Evolutionary conservation across 2,113 vertebrate species (phyloP), one percentile per base, ranked within the genome.

Genomic region (Crotalus horridus): DNA sequence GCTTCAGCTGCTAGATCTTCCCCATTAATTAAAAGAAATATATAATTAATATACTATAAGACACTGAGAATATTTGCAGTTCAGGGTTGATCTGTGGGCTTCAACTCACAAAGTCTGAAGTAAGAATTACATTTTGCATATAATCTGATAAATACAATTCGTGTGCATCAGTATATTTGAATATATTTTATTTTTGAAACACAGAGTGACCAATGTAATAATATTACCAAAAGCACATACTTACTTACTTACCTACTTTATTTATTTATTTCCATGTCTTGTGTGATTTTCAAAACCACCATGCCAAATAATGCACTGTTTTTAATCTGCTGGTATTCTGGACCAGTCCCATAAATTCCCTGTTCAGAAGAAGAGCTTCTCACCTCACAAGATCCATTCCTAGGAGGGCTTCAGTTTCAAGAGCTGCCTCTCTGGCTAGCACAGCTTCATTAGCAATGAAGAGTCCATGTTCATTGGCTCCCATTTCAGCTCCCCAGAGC

Each of bases 401-500:
- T 64, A 98, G 96, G 85, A 98, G 95, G 92, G 97, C 97, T 96
- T 98, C 97, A 0, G 96, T 95, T 93, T 98, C 97, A 1, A 97
- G 94, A 48, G 97, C 98, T 3, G 97, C 97, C 21, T 98, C 97
- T 95, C 96, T 96, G 95, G 98, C 94, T n/a, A 94, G 56, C 0
- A 97, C 1, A 21, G 98, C 97, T 95, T 97, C 97, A 0, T 98
- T 98, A 88, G 97, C 98, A 85, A 98, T 97, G 94, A 98, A 98
- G 5, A 98, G 97, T 54, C 98, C 98, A 2, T 98, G 97, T 87
- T 98, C 98, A 0, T 98, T 98, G 24, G 98, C 98, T 94, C 98
- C 98, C 98, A 98, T 98, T 94, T 98, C 98, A 93, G 98, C 98
- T 13, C 98, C 98, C 98, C 98, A 98, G 1, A 98, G 97, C 98